These are phyloP conservation scores for Raja brachyura DNA, from an alignment of 2,113 vertebrate species.

Conservation along the genomic window DNA sequence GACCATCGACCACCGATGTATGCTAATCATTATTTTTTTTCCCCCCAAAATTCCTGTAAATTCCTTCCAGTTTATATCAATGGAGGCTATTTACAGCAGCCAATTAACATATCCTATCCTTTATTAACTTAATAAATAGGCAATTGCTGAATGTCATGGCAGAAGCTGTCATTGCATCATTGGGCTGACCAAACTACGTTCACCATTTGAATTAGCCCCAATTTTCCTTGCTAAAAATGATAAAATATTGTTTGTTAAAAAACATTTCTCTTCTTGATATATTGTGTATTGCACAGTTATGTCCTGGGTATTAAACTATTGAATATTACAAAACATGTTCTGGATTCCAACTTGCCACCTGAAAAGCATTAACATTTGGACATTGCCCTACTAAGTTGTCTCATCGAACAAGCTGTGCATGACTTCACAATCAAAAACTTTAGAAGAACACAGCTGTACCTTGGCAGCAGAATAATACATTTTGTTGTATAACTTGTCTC, in stretches of 20 bases:
- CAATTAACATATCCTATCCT: no score
- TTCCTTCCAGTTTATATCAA: no score
- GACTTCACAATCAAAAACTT: neutral
- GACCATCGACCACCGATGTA: no score
- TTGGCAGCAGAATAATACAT: neutral
- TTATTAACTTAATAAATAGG: neutral
- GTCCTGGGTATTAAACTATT: no score
- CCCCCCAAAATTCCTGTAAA: no score
- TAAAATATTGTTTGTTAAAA: no score
- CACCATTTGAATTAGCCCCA: neutral
- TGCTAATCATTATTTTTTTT: no score
- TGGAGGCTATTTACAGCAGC: no score
- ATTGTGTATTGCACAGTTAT: neutral
- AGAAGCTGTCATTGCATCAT: neutral
- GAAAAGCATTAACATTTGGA: neutral
- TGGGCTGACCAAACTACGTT: neutral
- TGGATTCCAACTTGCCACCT: neutral
- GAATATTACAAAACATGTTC: no score
- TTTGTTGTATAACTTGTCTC: neutral
- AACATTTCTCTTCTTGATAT: no score
- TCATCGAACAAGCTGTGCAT: neutral
- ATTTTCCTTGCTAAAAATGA: no score
- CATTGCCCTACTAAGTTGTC: neutral
- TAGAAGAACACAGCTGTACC: neutral
- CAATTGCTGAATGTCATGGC: neutral